Conservation (phyloP, 37 sponge, comb jelly and placozoan genomes). For the Haliclona indistincta region DNA sequence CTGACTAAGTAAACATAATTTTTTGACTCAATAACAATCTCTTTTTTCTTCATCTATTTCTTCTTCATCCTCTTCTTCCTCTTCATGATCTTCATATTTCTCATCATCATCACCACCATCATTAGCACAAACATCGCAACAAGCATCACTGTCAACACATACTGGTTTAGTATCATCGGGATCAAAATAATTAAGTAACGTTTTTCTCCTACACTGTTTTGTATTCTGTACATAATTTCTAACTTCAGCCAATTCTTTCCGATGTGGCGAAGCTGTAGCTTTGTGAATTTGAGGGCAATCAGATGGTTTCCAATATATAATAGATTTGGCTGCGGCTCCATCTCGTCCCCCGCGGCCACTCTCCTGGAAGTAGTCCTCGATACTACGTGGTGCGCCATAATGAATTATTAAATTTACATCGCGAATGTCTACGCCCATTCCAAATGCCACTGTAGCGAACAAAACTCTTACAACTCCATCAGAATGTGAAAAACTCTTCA, state of each 20-base stretch:
- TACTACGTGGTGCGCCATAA: slow-evolving; percentile 50
- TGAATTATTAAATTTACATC: slow-evolving; percentile 20
- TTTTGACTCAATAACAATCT: too few species aligned
- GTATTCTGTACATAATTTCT: slow-evolving; percentile 12
- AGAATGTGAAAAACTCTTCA: slow-evolving; percentile 2
- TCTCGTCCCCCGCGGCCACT: too few species aligned
- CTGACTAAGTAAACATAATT: too few species aligned
- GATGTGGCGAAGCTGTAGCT: background rate
- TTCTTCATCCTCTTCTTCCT: too few species aligned
- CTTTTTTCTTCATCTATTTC: too few species aligned
- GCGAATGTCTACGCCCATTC: slow-evolving; percentile 33
- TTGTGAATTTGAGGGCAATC: slow-evolving; percentile 20
- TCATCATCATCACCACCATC: too few species aligned
- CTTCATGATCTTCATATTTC: too few species aligned
- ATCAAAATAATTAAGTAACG: slow-evolving; percentile 30
- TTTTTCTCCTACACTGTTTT: background rate
- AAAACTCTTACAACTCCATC: slow-evolving; percentile 39
- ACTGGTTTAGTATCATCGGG: background rate
- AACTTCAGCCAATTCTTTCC: background rate
- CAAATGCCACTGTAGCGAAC: slow-evolving; percentile 23
- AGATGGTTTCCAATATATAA: slow-evolving; percentile 40
- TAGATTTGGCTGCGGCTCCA: slow-evolving; percentile 27
- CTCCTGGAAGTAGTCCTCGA: slow-evolving; percentile 41
- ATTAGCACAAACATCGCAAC: slow-evolving; percentile 1
- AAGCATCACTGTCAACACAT: background rate